Conservation (phyloP, 2,797 vertebrate genomes). For the Apodemus agrarius region DNA sequence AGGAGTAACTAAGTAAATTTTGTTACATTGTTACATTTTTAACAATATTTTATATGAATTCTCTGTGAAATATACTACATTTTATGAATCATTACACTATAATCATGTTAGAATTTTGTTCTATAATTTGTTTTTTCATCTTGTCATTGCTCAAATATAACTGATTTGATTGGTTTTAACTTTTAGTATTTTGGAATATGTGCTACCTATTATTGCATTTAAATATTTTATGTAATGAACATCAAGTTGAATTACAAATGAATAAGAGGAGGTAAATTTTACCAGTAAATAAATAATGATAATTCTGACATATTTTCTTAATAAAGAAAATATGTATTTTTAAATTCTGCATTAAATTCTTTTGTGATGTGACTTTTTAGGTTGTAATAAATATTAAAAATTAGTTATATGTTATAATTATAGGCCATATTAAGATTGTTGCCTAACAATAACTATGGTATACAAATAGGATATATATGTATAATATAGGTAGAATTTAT, state of each 20-base stretch:
- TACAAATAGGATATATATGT: not conserved
- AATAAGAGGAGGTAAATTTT: not conserved
- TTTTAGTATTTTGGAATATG: conserved; percentile 27
- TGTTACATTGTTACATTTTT: not conserved
- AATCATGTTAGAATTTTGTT: not conserved
- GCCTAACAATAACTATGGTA: not conserved
- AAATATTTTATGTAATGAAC: not conserved
- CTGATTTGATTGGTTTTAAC: conserved; percentile 49
- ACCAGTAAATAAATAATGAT: not conserved
- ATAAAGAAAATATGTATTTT: not conserved
- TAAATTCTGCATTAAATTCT: not conserved
- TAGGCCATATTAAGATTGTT: not conserved
- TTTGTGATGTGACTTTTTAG: not conserved
- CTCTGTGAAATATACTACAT: not conserved
- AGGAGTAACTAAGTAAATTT: not conserved
- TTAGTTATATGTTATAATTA: not conserved
- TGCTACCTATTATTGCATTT: conserved; percentile 18
- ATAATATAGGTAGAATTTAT: not conserved
- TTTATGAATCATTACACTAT: not conserved
- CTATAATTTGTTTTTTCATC: not conserved
- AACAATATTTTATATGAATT: not conserved
- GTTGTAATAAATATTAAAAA: not conserved
- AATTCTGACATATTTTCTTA: not conserved
- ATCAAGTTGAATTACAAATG: not conserved
- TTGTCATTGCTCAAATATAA: conserved; percentile 18